Base-by-base conservation (phyloP, 2,113 vertebrate species). In the Muntiacus reevesi region DNA sequence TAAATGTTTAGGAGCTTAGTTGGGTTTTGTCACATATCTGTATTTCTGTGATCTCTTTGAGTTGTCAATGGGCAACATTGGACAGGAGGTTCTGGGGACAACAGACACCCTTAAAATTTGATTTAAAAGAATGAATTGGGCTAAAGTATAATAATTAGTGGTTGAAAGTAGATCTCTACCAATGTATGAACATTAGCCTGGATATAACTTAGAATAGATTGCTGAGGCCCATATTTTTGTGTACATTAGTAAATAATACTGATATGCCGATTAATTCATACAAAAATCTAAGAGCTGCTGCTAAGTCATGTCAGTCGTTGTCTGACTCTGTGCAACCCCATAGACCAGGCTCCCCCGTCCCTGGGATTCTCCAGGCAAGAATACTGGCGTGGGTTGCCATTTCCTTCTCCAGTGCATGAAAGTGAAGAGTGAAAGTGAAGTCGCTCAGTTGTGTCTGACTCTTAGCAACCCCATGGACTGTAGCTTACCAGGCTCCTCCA, bases 11-110 rank as follows among this genome's bases (percentile, higher is more conserved):
- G 87, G 92, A 96, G 30, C 14, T 27, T 57, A 21, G 13, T 67
- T 87, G 23, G 2, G 50, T 93, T 90, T 76, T 89, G n/a, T 78
- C 64, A 64, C 16, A 21, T 97, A 90, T 85, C 54, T 60, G 14
- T 85, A 94, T 82, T 89, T 55, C 60, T 89, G 10, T 71, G n/a
- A 64, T 92, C 25, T 96, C 52, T 88, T 85, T 89, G 85, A 86
- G 55, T 47, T 97, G 28, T 74, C 47, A 87, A 36, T 86, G 28
- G 36, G 16, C n/a, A 92, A 84, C 78, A 89, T 36, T 85, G 76
- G 27, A 90, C 25, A 59, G n/a, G n/a, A 92, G 33, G 79, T 82
- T 86, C 45, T 94, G 43, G 47, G 45, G 33, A 87, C 36, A 55
- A 55, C 54, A 59, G 36, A 40, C 57, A 79, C 57, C 30, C 45